phyloP scores from a whole-genome alignment of 2,113 vertebrate genomes.

The Pteropus alecto region DNA sequence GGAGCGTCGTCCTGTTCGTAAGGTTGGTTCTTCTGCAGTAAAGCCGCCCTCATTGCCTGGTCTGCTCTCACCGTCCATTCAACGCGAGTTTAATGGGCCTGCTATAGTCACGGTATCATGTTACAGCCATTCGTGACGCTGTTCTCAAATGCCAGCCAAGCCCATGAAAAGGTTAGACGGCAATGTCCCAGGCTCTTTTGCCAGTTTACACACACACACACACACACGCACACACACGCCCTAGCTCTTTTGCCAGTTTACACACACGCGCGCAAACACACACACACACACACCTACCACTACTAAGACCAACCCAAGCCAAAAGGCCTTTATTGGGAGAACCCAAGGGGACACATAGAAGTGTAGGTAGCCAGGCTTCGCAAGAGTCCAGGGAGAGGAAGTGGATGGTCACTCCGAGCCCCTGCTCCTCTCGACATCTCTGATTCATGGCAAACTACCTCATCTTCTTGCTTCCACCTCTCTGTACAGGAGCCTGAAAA shows the following conservation, averaged over 20 bases:
- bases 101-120: accelerated
- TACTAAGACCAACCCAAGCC: background rate
- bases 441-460: background rate
- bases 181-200: background rate
- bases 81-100: too few species aligned
- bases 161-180: background rate
- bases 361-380: background rate
- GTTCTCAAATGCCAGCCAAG: background rate
- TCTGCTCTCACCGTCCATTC: background rate
- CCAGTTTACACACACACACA: background rate
- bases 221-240: background rate
- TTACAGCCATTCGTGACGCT: background rate
- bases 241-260: background rate
- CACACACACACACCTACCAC: background rate
- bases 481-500: background rate
- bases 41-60: background rate
- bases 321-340: background rate
- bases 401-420: background rate
- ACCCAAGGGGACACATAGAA: accelerated
- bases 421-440: background rate
- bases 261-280: background rate
- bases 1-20: background rate
- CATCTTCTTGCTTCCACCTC: background rate
- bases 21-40: background rate
- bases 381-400: background rate